Evolutionary conservation across 2,797 vertebrate genomes (phyloP).

Genomic region (Gallirallus australis): DNA sequence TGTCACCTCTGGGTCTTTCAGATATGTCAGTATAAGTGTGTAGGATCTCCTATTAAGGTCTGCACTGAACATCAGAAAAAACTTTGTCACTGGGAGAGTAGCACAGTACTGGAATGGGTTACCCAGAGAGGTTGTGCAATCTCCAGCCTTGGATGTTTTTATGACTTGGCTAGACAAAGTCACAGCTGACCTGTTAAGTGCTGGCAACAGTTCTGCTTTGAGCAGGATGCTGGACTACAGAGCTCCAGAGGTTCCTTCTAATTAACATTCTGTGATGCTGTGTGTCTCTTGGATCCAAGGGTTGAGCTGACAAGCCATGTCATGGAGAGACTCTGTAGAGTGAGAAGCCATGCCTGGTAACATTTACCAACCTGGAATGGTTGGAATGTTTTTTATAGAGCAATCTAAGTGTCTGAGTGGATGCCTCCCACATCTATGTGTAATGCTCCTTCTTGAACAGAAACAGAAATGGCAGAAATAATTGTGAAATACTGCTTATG

Average conservation of each 20-base stretch:
- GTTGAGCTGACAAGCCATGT: background rate
- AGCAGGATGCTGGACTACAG: background rate
- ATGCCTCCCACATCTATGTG: background rate
- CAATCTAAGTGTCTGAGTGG: background rate
- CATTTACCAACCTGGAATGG: background rate
- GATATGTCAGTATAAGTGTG: background rate
- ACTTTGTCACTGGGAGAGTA: background rate
- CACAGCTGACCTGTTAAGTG: background rate
- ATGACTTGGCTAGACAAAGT: conserved; percentile 1
- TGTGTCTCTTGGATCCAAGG: background rate
- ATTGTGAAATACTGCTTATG: background rate
- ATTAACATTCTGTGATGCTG: background rate
- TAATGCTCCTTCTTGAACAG: background rate
- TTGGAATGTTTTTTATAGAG: background rate
- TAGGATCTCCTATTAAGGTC: background rate
- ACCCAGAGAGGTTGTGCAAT: background rate
- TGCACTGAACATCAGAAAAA: background rate
- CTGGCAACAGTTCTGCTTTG: background rate
- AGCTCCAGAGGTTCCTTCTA: background rate
- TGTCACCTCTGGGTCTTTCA: background rate
- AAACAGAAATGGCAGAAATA: background rate
- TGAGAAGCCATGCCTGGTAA: background rate
- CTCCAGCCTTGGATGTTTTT: background rate
- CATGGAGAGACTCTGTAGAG: background rate
- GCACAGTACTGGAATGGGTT: background rate